Evolutionary conservation across 2,888 invertebrate genomes (phyloP), one percentile per base, ranked within the genome.

Genomic region (Cerastis leucographa): DNA sequence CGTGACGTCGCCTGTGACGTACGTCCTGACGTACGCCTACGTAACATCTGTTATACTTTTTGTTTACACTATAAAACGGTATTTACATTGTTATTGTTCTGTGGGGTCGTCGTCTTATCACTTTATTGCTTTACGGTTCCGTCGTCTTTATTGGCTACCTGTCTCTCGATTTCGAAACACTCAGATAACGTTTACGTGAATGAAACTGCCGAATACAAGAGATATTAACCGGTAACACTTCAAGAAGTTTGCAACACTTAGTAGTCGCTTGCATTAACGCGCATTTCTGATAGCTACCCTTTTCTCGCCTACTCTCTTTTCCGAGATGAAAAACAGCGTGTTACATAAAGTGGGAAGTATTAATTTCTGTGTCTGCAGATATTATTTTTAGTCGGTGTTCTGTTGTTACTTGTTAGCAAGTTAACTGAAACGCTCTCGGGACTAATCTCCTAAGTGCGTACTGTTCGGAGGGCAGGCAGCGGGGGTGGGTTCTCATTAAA

Each of bases 401-500:
- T 91, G 91, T 89, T 92, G 73, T 80, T 80, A 78, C 78, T 80
- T 74, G 94, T 92, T 92, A 94, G 71, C 81, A 78, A 81, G 93
- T 93, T 92, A 94, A 93, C 91, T 93, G 91, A 91, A 92, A 90
- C 89, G 93, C 96, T 94, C 95, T 90, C 90, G 95, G 94, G 96
- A 94, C 96, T 96, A 96, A 96, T 96, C 96, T 96, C 92, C 95
- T 96, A 96, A 96, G 96, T 96, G 96, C 96, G 96, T 95, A 93
- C 91, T 93, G 92, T 91, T 92, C 90, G 89, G 88, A 89, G 90
- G 90, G 61, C 29, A 87, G 89, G 88, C 83, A 79, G 81, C 86
- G 86, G 81, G 88, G 85, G 90, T 90, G 90, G 90, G 89, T 89
- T 90, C 93, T 96, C 96, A 96, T 96, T 96, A 96, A 96, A 96